These are phyloP conservation scores for Embiotoca jacksoni DNA, from an alignment of 2,113 vertebrate species.

Conservation along the genomic window DNA sequence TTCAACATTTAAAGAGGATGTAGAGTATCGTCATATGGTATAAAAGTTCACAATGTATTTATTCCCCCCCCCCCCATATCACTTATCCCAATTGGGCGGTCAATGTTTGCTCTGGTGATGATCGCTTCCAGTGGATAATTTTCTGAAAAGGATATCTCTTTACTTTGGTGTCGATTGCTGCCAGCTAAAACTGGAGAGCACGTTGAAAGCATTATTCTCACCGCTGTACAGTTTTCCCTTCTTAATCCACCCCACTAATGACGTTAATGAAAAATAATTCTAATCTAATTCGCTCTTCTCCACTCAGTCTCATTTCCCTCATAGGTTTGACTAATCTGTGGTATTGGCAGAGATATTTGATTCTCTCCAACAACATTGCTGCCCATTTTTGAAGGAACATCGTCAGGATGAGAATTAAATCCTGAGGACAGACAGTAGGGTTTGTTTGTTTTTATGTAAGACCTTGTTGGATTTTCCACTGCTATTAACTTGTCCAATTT, in stretches of 20 bases:
- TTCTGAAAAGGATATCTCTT: constrained; percentile 64
- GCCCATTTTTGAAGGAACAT: constrained; percentile 18
- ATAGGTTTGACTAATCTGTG: constrained; percentile 51
- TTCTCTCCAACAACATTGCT: constrained; percentile 37
- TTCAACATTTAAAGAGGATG: constrained; percentile 56
- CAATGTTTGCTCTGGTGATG: constrained; percentile 65
- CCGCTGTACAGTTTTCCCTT: constrained; percentile 36
- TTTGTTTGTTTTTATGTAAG: not conserved
- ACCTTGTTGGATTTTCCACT: constrained; percentile 16
- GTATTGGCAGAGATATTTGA: constrained; percentile 21
- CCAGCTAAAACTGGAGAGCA: constrained; percentile 46
- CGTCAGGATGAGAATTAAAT: not conserved
- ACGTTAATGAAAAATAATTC: constrained; percentile 68
- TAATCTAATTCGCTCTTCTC: constrained; percentile 67
- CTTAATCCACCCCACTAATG: constrained; percentile 55
- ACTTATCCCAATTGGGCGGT: constrained; percentile 61
- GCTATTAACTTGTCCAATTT: constrained; percentile 1
- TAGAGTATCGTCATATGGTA: constrained; percentile 44
- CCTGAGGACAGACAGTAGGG: not conserved
- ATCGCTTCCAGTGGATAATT: constrained; percentile 64
- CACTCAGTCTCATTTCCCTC: constrained; percentile 66
- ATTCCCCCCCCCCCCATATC: constrained; percentile 45
- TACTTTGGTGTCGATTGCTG: constrained; percentile 40
- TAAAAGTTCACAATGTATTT: constrained; percentile 65
- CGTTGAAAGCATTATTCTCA: constrained; percentile 55